Evolutionary conservation across 2,113 vertebrate genomes (phyloP), one percentile per base, ranked within the genome.

Genomic region (Myrmecophaga tridactyla): DNA sequence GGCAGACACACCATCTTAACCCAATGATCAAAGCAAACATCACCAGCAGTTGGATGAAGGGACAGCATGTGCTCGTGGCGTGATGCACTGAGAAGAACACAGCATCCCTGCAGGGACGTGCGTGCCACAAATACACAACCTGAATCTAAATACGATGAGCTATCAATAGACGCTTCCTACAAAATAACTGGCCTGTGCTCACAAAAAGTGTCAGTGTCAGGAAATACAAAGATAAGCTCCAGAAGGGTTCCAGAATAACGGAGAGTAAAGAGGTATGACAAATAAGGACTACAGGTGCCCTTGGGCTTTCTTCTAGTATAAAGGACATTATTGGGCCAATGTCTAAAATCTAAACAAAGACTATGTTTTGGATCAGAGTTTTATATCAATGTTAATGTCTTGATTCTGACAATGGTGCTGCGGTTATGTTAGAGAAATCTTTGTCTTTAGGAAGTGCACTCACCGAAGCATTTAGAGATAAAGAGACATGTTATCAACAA

Each of bases 51-150:
- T 31, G 25, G 18, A 48, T 17, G 9, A 6, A 65, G 1, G 2
- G 25, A 4, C 20, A 48, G 15, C 15, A 14, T 0, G 0, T 23
- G 41, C 9, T 7, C 36, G 76, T 62, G 43, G 27, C 17, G 23
- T 2, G 3, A 12, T 3, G 12, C 31, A 31, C 67, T 15, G 36
- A 63, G 65, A 34, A 43, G 29, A 10, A 65, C 53, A 15, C 20
- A 29, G 27, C 1, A 4, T 29, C 18, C 1, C 34, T 17, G 0
- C 73, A 17, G 2, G 12, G 39, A 10, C 25, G 7, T 23, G 51
- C 41, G 51, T 6, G 39, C 48, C 72, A 58, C 3, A 48, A 60
- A 18, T 12, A 43, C 12, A 53, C 34, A 23, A 48, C 23, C 72
- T 34, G 43, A n/a, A 29, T n/a, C 41, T 27, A 72, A 56, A 29